Percentiles rank a stretch among this genome's conserved stretches.
phyloP scores from a whole-genome alignment of 2,888 invertebrate species.

The Itoplectis maculator region DNA sequence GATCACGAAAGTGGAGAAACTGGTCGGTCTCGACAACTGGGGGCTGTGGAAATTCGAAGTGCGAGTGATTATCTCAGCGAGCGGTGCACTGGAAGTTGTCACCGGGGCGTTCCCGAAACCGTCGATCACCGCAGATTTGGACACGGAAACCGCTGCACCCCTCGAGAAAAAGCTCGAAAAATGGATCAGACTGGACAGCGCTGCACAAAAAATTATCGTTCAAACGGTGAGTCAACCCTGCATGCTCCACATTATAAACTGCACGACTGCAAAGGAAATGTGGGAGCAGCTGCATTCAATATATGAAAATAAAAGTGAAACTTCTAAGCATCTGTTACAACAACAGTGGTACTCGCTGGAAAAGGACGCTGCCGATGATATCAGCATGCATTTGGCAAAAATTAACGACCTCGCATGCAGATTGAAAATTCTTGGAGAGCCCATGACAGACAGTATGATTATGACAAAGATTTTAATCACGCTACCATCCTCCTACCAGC shows the following conservation, averaged over 20 bases:
- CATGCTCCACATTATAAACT: conserved; percentile 72
- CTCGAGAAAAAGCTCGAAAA: conserved; percentile 42
- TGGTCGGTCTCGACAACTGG: conserved; percentile 49
- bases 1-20: conserved; percentile 38
- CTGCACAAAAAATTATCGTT: conserved; percentile 66
- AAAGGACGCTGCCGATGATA: conserved; percentile 65
- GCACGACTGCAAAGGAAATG: conserved; percentile 72
- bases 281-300: conserved; percentile 73
- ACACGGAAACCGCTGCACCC: conserved; percentile 8
- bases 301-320: conserved; percentile 73
- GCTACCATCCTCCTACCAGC: conserved; percentile 53
- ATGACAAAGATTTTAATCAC: conserved; percentile 72
- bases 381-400: conserved; percentile 70
- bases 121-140: neutral
- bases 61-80: conserved; percentile 40
- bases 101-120: conserved; percentile 38
- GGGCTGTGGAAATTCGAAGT: conserved; percentile 59
- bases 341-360: conserved; percentile 65
- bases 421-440: conserved; percentile 61
- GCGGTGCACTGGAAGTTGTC: conserved; percentile 36
- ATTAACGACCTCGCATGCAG: conserved; percentile 68
- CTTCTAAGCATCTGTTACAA: conserved; percentile 69
- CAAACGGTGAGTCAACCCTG: conserved; percentile 55
- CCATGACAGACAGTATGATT: conserved; percentile 59
- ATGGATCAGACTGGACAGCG: conserved; percentile 65